These are phyloP conservation scores for Hartigia nigra DNA, from an alignment of 2,888 invertebrate genomes.

Conservation along the genomic window DNA sequence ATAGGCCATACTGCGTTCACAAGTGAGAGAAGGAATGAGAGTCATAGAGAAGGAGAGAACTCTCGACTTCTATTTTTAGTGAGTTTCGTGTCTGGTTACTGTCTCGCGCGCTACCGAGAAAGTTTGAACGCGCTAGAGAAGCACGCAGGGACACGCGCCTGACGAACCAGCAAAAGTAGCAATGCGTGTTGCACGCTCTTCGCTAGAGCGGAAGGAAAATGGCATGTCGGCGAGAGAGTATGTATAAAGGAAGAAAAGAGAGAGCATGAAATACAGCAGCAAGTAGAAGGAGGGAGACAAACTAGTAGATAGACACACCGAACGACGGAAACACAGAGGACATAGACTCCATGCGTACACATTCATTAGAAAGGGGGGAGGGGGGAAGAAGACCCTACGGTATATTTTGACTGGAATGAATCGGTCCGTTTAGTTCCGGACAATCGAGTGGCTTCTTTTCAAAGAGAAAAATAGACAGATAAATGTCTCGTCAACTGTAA, in stretches of 20 bases:
- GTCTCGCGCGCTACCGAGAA: slow-evolving; percentile 5
- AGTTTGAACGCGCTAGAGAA: neutral
- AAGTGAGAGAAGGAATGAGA: neutral
- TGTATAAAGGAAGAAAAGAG: neutral
- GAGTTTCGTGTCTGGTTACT: slow-evolving; percentile 22
- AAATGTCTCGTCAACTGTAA: neutral
- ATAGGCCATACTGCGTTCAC: neutral
- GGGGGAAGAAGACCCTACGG: neutral
- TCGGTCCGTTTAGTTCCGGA: neutral
- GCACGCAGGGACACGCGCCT: neutral
- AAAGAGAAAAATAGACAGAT: neutral
- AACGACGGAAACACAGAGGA: neutral
- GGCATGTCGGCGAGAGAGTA: neutral
- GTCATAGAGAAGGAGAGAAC: neutral
- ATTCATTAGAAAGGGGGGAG: neutral
- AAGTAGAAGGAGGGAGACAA: neutral
- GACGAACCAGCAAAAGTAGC: neutral
- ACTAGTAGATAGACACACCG: neutral
- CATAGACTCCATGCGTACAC: neutral
- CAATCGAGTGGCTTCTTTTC: neutral
- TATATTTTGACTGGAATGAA: neutral
- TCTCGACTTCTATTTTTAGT: slow-evolving; percentile 19
- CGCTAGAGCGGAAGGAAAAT: neutral
- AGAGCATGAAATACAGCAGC: neutral
- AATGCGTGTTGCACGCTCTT: neutral